These are phyloP conservation scores for Drosophila quadrilineata DNA, from an alignment of 1,140 invertebrate species.

Conservation along the genomic window DNA sequence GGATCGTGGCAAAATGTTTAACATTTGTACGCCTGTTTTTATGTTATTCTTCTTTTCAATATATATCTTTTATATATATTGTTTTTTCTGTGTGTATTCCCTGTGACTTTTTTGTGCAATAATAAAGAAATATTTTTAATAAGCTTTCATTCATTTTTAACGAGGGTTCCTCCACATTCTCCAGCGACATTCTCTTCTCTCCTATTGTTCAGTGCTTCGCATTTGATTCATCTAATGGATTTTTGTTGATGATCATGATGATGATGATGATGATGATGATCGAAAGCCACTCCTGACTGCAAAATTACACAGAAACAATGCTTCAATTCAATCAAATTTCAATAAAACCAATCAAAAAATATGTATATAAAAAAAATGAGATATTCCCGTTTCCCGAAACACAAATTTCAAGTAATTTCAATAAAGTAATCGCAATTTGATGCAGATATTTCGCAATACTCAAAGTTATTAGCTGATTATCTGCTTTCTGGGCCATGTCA, in stretches of 20 bases:
- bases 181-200: slow-evolving; percentile 60
- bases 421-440: neutral
- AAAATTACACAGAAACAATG: slow-evolving; percentile 29
- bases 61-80: slow-evolving; percentile 12
- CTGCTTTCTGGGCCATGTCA: slow-evolving; percentile 39
- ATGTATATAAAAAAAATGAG: no score
- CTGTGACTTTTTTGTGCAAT: slow-evolving; percentile 47
- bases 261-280: no score
- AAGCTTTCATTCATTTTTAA: slow-evolving; percentile 80
- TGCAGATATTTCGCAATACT: slow-evolving; percentile 22
- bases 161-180: slow-evolving; percentile 74
- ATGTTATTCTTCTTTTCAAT: slow-evolving; percentile 31
- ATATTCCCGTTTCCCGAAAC: neutral
- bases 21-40: slow-evolving; percentile 77
- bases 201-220: slow-evolving; percentile 29
- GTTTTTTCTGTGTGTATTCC: slow-evolving; percentile 30
- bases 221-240: slow-evolving; percentile 78
- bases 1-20: slow-evolving; percentile 76
- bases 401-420: neutral
- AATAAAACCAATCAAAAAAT: slow-evolving; percentile 43
- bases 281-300: slow-evolving; percentile 54
- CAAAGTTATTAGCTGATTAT: slow-evolving; percentile 25
- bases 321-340: slow-evolving; percentile 58
- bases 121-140: slow-evolving; percentile 80
- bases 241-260: slow-evolving; percentile 36